Evolutionary conservation across 2,888 invertebrate species (phyloP).

Genomic region (Orthonychiurus folsomi): DNA sequence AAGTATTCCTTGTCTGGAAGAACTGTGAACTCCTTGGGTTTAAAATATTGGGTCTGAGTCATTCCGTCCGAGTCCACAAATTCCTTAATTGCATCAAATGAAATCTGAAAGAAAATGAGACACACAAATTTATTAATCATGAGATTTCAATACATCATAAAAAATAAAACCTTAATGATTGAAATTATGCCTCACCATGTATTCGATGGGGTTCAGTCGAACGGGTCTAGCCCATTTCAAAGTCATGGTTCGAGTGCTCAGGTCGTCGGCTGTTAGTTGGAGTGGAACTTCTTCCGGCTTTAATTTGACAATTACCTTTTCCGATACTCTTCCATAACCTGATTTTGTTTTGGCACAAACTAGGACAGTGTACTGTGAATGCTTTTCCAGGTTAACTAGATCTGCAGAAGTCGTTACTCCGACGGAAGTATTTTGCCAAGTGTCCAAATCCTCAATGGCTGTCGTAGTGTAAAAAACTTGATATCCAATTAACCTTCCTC

Average conservation of each 20-base stretch:
- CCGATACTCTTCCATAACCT: slow-evolving; percentile 69
- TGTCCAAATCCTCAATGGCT: slow-evolving; percentile 82
- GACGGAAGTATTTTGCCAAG: slow-evolving; percentile 79
- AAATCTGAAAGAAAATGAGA: slow-evolving; percentile 58
- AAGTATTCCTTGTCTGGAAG: slow-evolving; percentile 62
- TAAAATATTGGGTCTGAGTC: slow-evolving; percentile 70
- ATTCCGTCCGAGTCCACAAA: slow-evolving; percentile 89
- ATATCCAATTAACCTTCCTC: slow-evolving; percentile 73
- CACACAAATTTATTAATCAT: neutral
- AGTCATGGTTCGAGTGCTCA: slow-evolving; percentile 88
- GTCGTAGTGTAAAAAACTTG: slow-evolving; percentile 83
- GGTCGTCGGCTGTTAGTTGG: slow-evolving; percentile 75
- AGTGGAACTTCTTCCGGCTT: slow-evolving; percentile 88
- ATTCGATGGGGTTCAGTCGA: slow-evolving; percentile 75
- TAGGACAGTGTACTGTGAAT: slow-evolving; percentile 81
- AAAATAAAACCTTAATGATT: slow-evolving; percentile 2
- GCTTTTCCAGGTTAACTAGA: slow-evolving; percentile 77
- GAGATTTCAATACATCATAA: neutral
- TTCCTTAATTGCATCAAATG: slow-evolving; percentile 84
- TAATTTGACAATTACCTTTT: slow-evolving; percentile 79
- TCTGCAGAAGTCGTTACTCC: slow-evolving; percentile 82
- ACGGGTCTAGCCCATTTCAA: slow-evolving; percentile 84
- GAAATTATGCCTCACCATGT: slow-evolving; percentile 50
- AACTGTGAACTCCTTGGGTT: slow-evolving; percentile 59
- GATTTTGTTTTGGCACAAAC: slow-evolving; percentile 71